A percentile compares a stretch with the other conserved stretches of the same genome.
phyloP scores from a whole-genome alignment of 2,888 invertebrate species.

The Tenthredo distinguenda region DNA sequence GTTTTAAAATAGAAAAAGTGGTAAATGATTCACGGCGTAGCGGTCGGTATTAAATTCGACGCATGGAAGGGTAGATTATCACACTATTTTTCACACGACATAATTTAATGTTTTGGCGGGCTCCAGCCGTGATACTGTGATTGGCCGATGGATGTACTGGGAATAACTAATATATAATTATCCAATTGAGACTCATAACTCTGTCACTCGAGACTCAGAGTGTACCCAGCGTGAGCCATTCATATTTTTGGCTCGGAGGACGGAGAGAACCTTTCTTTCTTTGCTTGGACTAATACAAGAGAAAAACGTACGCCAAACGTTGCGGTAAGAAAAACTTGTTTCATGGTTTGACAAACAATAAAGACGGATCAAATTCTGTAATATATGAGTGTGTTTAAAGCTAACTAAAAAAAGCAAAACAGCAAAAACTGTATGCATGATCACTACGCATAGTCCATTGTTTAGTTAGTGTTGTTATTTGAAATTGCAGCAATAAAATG shows the following conservation, averaged over 20 bases:
- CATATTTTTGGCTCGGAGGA: constrained; percentile 73
- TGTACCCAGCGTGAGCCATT: constrained; percentile 69
- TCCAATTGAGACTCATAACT: constrained; percentile 77
- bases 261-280: constrained; percentile 62
- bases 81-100: constrained; percentile 62
- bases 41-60: background rate
- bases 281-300: background rate
- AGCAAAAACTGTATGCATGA: background rate
- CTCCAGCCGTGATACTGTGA: constrained; percentile 64
- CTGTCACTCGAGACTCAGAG: constrained; percentile 69
- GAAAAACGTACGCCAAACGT: background rate
- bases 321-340: constrained; percentile 5
- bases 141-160: constrained; percentile 69
- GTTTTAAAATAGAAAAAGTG: constrained; percentile 30
- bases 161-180: constrained; percentile 75
- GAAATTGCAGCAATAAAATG: constrained; percentile 61
- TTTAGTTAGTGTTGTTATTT: constrained; percentile 19
- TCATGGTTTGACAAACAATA: background rate
- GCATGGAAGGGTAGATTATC: constrained; percentile 27
- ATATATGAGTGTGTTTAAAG: background rate
- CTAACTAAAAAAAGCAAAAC: background rate
- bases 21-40: constrained; percentile 12
- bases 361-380: background rate
- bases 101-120: constrained; percentile 67
- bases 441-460: background rate